Conservation (phyloP, 1,140 invertebrate species). For the Xylocopa sonorina region DNA sequence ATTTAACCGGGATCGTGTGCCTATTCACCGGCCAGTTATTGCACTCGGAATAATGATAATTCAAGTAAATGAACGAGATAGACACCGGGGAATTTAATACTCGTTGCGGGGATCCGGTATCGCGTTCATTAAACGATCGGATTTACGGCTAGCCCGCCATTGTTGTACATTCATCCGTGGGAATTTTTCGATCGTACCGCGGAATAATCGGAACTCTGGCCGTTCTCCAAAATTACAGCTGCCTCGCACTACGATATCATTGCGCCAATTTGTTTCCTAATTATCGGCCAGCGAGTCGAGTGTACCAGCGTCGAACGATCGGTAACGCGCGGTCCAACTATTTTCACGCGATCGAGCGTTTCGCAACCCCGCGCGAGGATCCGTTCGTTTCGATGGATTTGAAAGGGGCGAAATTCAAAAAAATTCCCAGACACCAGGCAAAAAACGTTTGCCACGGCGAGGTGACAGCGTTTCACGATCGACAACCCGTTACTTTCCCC, state of each 20-base stretch:
- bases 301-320: not conserved
- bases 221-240: not conserved
- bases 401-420: too few relatives aligned
- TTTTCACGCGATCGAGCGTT: too few relatives aligned
- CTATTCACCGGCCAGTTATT: not conserved
- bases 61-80: not conserved
- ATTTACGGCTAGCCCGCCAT: not conserved
- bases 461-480: too few relatives aligned
- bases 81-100: conserved; percentile 10
- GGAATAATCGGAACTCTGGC: not conserved
- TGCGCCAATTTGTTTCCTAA: not conserved
- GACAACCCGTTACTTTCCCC: not conserved
- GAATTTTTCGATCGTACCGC: not conserved
- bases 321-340: too few relatives aligned
- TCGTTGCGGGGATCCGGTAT: not conserved
- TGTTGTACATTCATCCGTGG: too few relatives aligned
- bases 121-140: not conserved
- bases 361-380: too few relatives aligned
- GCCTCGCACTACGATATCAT: not conserved
- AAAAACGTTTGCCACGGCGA: too few relatives aligned
- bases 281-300: not conserved
- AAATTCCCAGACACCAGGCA: too few relatives aligned
- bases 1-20: not conserved
- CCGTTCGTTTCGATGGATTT: too few relatives aligned
- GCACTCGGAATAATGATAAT: not conserved